Base-by-base conservation (phyloP, 2,797 vertebrate genomes). In the Eurystomus glaucurus region DNA sequence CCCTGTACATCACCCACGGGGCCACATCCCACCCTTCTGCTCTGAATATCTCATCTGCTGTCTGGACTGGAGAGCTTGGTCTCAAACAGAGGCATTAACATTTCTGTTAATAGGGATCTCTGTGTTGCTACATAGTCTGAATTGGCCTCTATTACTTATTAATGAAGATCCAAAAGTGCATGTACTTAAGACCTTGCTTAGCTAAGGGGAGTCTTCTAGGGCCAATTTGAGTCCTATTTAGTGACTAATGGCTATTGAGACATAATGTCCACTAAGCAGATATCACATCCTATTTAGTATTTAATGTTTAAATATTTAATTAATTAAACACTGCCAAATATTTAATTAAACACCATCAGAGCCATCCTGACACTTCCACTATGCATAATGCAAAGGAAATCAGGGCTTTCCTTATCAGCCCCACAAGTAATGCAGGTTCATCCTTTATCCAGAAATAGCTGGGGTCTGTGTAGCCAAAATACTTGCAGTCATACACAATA, bases 271-370 rank as follows among this genome's bases (percentile, higher is more conserved):
- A 97, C 97, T 92, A 97, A 98, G 98, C 96, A 95, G 97, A 97
- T 89, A 97, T 97, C 97, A 97, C 97, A 96, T 98, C 96, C 93
- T 97, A 98, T 97, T 98, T 98, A 92, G 90, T 97, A 97, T 98
- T 98, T 98, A 98, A 98, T 77, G 91, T 98, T 98, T 98, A 98
- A 98, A 98, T 98, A 98, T 98, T 98, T 98, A 97, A 98, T 98
- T 98, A 98, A 98, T 98, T 98, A 98, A 98, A 97, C 95, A 96
- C 94, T 96, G 97, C 96, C 98, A 98, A 98, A 98, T 98, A 98
- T 98, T 98, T 98, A 98, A 98, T 98, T 98, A 98, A 98, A 98
- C 61, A 6, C 96, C 97, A 96, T 98, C 97, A 96, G 96, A 97
- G 97, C 90, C 94, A 96, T 95, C 92, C 97, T 76, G 96, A 97